Evolutionary conservation across 2,797 vertebrate genomes (phyloP), one percentile per base, ranked within the genome.

Genomic region (Platyrinchus mystaceus): DNA sequence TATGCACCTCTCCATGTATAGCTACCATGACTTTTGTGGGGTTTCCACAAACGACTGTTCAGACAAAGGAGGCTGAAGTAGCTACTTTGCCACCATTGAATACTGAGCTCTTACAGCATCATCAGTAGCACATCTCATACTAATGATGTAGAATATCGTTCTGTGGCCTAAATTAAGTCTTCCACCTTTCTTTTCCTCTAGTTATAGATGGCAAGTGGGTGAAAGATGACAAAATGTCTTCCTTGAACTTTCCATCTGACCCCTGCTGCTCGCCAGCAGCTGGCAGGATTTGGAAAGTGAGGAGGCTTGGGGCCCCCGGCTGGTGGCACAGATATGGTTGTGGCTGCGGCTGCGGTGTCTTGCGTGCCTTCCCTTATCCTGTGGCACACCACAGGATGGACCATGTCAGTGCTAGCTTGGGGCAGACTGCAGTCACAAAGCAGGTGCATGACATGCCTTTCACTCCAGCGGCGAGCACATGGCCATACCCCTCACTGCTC

Each of bases 301-400:
- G 80, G 5, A 39, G 34, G 75, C 24, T 28, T 3, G 32, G 83
- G 74, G 73, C 79, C 41, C 75, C 70, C 2, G 11, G 63, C 34
- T 0, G 30, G 74, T 13, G 14, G 83, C 94, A 87, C 64, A 73
- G 5, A 2, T 4, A 8, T 49, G 47, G 24, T 26, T 20, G n/a
- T 39, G 82, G 87, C 78, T 5, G 11, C 59, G 83, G 76, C 77
- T 20, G 23, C 3, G 46, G 85, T 6, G 89, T 87, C 93, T 87
- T 10, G 12, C 85, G 64, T 81, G 89, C 59, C 93, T 37, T 59
- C 67, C 89, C 60, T 49, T 4, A 3, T 47, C 34, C 87, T 52
- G 47, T 8, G 94, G 97, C 94, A 96, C 94, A 96, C 95, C 67
- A 1, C 87, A 97, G 96, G 94, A 87, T 28, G 6, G 69, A 37